A percentile compares a stretch with the other conserved stretches of the same genome.
Evolutionary conservation across 2,888 invertebrate species (phyloP).

Genomic region (Microctonus hyperodae): DNA sequence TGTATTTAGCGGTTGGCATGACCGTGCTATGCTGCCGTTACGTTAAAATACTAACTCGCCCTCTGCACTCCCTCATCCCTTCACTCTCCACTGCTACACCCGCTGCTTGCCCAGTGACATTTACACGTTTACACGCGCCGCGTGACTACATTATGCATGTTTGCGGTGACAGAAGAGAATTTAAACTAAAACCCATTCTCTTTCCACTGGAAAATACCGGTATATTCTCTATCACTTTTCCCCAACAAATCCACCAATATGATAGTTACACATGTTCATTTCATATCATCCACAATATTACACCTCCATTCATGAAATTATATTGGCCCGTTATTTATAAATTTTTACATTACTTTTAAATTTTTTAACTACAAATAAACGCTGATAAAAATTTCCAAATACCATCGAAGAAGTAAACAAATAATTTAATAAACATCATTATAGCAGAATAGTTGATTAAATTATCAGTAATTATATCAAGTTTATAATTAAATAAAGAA

Average conservation of each 20-base stretch:
- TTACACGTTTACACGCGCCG: slow-evolving; percentile 56
- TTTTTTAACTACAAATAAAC: slow-evolving; percentile 6
- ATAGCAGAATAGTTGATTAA: no score
- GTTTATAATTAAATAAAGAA: no score
- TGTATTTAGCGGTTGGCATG: slow-evolving; percentile 62
- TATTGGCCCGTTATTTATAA: not conserved
- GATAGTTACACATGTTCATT: not conserved
- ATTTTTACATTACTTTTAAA: not conserved
- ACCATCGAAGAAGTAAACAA: no score
- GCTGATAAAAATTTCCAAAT: slow-evolving; percentile 15
- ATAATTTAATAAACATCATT: no score
- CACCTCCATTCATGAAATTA: not conserved
- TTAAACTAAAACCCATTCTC: slow-evolving; percentile 53
- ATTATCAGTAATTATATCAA: no score
- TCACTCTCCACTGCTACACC: slow-evolving; percentile 9
- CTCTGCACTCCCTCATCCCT: slow-evolving; percentile 10
- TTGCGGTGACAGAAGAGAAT: slow-evolving; percentile 62
- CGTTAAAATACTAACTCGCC: not conserved
- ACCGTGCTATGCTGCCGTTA: slow-evolving; percentile 33
- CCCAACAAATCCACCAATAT: slow-evolving; percentile 1
- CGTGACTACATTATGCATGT: slow-evolving; percentile 61
- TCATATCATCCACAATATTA: not conserved
- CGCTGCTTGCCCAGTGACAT: slow-evolving; percentile 41
- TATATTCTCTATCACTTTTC: slow-evolving; percentile 6
- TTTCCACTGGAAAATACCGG: slow-evolving; percentile 22